Percentiles rank a stretch among this genome's conserved stretches.
These are phyloP conservation scores for Colletes gigas DNA, from an alignment of 1,140 invertebrate genomes.

Conservation along the genomic window DNA sequence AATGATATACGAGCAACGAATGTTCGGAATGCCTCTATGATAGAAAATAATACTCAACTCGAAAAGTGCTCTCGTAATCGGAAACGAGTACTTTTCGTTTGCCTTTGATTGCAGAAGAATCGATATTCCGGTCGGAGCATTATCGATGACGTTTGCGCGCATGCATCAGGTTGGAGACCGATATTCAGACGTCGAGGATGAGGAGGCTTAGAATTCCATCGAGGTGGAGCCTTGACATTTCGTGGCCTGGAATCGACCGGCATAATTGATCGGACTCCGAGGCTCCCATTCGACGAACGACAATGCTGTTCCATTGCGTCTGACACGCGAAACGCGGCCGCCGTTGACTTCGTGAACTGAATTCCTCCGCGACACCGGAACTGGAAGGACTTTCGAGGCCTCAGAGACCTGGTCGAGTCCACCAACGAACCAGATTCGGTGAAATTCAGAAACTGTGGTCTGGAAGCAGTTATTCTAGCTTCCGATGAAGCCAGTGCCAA, in stretches of 20 bases:
- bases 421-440: background rate
- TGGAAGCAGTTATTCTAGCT: too few species aligned
- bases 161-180: slow-evolving; percentile 36
- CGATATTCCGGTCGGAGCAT: slow-evolving; percentile 35
- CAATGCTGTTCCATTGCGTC: slow-evolving; percentile 70
- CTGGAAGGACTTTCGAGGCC: background rate
- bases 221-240: slow-evolving; percentile 77
- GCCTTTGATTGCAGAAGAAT: slow-evolving; percentile 27
- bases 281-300: slow-evolving; percentile 72
- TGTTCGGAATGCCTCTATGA: too few species aligned
- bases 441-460: background rate
- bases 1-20: too few species aligned
- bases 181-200: slow-evolving; percentile 51
- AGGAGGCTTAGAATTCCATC: slow-evolving; percentile 69
- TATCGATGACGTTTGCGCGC: slow-evolving; percentile 43
- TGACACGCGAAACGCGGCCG: slow-evolving; percentile 51
- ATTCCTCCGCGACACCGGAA: slow-evolving; percentile 29
- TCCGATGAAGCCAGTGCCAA: too few species aligned
- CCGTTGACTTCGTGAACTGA: slow-evolving; percentile 37
- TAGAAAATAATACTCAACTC: too few species aligned
- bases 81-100: background rate
- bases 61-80: too few species aligned
- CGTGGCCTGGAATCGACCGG: slow-evolving; percentile 73
- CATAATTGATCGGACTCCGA: slow-evolving; percentile 75
- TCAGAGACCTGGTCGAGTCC: background rate